phyloP scores from a whole-genome alignment of 2,113 vertebrate genomes.

The Epinephelus lanceolatus region DNA sequence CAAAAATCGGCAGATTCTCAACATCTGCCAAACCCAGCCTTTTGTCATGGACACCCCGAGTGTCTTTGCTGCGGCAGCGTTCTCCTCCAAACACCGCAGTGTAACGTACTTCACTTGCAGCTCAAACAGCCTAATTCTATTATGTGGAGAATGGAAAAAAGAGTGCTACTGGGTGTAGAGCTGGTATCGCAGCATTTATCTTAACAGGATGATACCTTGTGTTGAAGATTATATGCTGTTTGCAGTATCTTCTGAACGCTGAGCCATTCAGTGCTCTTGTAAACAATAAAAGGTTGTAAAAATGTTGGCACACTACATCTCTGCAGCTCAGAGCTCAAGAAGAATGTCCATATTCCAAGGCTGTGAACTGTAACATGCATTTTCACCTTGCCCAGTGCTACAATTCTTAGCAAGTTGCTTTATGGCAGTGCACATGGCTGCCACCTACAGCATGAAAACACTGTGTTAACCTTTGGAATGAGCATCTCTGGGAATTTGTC shows the following conservation, averaged over 20 bases:
- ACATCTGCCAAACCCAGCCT: conserved; percentile 59
- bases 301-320: neutral
- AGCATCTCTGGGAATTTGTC: neutral
- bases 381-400: neutral
- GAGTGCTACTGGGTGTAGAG: neutral
- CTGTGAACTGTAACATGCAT: neutral
- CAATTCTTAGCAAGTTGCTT: too few relatives aligned
- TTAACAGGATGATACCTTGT: conserved; percentile 5
- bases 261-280: neutral
- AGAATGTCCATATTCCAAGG: neutral
- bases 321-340: neutral
- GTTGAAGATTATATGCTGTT: conserved; percentile 17
- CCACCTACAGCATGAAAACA: neutral
- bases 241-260: neutral
- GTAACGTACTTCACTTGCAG: conserved; percentile 15
- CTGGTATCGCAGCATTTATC: conserved; percentile 11
- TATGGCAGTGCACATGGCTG: too few relatives aligned
- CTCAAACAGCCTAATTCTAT: conserved; percentile 42
- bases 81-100: conserved; percentile 41
- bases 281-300: conserved; percentile 2
- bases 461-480: neutral
- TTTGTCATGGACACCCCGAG: conserved; percentile 40
- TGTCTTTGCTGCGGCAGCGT: conserved; percentile 28
- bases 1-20: conserved; percentile 23
- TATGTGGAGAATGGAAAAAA: conserved; percentile 33